Evolutionary conservation across 1,140 invertebrate species (phyloP), one percentile per base, ranked within the genome.

Genomic region (Lepidurus packardi): DNA sequence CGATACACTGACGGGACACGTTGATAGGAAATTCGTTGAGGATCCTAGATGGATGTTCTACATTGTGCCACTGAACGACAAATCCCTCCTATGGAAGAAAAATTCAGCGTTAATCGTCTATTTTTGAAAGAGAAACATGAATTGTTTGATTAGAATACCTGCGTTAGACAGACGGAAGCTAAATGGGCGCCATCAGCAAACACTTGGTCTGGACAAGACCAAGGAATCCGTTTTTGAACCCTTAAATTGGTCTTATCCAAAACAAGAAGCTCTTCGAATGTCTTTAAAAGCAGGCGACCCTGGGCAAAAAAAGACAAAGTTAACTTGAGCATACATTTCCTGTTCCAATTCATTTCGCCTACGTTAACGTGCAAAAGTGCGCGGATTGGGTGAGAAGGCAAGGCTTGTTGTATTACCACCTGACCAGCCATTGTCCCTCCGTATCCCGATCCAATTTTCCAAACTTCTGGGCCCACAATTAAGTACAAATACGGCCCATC

Each of bases 361-460:
- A 75, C 74, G 43, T 45, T 77, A 21, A 76, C 7, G 41, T 45
- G 21, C 76, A 79, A 43, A 78, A 80, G 78, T 79, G 80, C 42
- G 78, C 78, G 77, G 81, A 43, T 74, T 81, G 8, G 78, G 78
- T 21, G 81, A 79, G 16, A 80, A 78, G 74, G 78, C 79, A 34
- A 81, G 94, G 91, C 73, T 90, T 87, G 84, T 93, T 93, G 82
- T 91, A 90, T 79, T 89, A 85, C 84, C 96, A 95, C 47, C 84
- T 94, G 92, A 43, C 94, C 94, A 86, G 92, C 93, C 79, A 95
- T 89, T 11, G 95, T 96, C 81, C 92, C 93, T 53, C 92, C 92
- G 86, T 95, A 97, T 24, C 96, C 96, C 80, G 94, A 94, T 8
- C 96, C 96, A 81, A 98, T 91, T 87, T 98, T 97, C 44, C 93